Evolutionary conservation across 1,140 invertebrate species (phyloP).

Genomic region (Heliconius melpomene): DNA sequence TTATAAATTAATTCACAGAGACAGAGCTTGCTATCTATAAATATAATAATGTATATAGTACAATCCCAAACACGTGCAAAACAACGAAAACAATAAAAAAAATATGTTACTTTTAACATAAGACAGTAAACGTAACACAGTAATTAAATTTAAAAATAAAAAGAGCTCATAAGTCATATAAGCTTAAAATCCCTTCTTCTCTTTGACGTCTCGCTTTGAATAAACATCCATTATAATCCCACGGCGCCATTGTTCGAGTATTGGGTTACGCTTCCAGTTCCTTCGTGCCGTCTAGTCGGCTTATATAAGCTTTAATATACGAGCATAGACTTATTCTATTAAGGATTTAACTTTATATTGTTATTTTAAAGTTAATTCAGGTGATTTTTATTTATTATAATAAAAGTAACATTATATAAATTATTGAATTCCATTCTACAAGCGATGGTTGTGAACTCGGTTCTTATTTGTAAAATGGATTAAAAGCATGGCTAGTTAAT

Average conservation of each 20-base stretch:
- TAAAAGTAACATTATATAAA: not conserved
- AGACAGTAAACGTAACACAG: not conserved
- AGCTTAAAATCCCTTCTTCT: slow-evolving; percentile 26
- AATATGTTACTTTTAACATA: not conserved
- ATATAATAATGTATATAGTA: not conserved
- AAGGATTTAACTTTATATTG: not conserved
- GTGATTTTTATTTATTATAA: not conserved
- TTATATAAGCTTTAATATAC: slow-evolving; percentile 15
- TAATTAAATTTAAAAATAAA: slow-evolving; percentile 14
- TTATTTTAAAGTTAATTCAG: not conserved
- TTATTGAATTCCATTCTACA: too few relatives aligned
- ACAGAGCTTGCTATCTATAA: not conserved
- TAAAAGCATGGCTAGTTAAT: too few relatives aligned
- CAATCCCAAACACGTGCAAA: not conserved
- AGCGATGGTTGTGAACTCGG: too few relatives aligned
- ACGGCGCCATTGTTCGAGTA: slow-evolving; percentile 28
- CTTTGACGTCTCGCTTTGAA: slow-evolving; percentile 27
- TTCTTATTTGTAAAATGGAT: too few relatives aligned
- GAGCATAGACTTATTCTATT: not conserved
- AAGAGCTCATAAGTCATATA: slow-evolving; percentile 20
- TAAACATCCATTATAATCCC: slow-evolving; percentile 34
- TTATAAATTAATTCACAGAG: too few relatives aligned
- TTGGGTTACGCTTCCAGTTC: slow-evolving; percentile 30
- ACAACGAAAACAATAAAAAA: not conserved
- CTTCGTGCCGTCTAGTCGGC: slow-evolving; percentile 23